A percentile compares a stretch with the other conserved stretches of the same genome.
These are phyloP conservation scores for Toxotes lorentzi DNA, from an alignment of 2,797 vertebrate genomes.

Conservation along the genomic window DNA sequence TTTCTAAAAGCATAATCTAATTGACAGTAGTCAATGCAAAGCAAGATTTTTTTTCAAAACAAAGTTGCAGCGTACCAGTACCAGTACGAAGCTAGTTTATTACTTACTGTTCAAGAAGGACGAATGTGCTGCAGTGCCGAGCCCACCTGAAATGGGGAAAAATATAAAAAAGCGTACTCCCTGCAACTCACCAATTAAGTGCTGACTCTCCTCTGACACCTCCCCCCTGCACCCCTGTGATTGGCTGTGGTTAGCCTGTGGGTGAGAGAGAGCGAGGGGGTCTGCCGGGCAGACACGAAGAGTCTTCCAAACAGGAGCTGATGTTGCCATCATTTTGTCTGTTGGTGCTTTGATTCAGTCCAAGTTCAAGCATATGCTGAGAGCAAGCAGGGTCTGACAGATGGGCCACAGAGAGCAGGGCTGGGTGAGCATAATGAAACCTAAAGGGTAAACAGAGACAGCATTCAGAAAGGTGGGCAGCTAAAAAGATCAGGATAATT, in stretches of 20 bases:
- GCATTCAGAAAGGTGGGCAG: conserved; percentile 50
- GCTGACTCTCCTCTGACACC: conserved; percentile 91
- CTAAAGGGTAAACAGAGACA: conserved; percentile 73
- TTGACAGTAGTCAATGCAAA: conserved; percentile 37
- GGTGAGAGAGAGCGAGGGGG: conserved; percentile 91
- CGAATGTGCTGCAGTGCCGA: conserved; percentile 90
- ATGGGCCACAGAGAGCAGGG: conserved; percentile 88
- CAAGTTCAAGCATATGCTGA: conserved; percentile 82
- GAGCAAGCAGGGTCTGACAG: conserved; percentile 82
- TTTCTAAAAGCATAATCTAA: conserved; percentile 58
- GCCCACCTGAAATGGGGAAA: conserved; percentile 90
- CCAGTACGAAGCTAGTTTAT: conserved; percentile 80
- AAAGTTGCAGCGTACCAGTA: conserved; percentile 50
- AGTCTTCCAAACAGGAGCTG: conserved; percentile 88
- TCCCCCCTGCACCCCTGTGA: conserved; percentile 90
- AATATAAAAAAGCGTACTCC: conserved; percentile 90
- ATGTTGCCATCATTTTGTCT: conserved; percentile 87
- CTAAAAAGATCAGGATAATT: conserved; percentile 28
- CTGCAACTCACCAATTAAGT: conserved; percentile 91
- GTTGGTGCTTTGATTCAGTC: conserved; percentile 85
- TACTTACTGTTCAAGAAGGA: conserved; percentile 89
- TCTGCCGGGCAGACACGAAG: conserved; percentile 89
- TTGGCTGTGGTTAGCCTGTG: conserved; percentile 92
- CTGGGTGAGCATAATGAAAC: conserved; percentile 89
- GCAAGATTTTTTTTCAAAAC: conserved; percentile 18